phyloP scores from a whole-genome alignment of 1,140 invertebrate genomes.

The Apocrypta bakeri region DNA sequence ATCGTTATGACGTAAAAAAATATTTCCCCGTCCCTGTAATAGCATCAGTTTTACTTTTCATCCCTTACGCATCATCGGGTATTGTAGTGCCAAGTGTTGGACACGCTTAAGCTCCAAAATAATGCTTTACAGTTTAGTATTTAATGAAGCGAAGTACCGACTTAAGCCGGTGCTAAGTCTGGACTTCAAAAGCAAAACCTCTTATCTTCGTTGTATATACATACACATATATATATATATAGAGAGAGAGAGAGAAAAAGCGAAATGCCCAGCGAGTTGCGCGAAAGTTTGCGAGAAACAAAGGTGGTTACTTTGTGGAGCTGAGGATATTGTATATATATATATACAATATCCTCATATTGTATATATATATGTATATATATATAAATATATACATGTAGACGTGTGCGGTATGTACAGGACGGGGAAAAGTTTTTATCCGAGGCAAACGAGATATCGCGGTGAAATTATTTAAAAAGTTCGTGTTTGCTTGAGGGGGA shows the following conservation, averaged over 20 bases:
- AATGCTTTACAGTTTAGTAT: constrained; percentile 32
- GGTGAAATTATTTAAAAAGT: constrained; percentile 1
- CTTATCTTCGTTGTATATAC: constrained; percentile 55
- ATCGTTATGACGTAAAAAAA: no score
- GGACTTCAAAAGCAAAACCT: constrained; percentile 61
- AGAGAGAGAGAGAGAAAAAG: constrained; percentile 19
- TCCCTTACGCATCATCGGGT: background rate
- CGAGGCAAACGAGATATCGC: background rate
- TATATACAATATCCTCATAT: no score
- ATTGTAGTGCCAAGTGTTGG: background rate
- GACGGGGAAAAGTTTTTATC: constrained; percentile 7
- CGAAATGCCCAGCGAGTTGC: constrained; percentile 18
- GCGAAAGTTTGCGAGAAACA: constrained; percentile 32
- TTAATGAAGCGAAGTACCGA: constrained; percentile 43
- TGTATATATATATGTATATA: no score
- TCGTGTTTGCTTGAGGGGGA: no score
- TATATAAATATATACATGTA: background rate
- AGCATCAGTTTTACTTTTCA: background rate
- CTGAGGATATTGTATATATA: constrained; percentile 12
- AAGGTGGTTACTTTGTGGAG: constrained; percentile 50
- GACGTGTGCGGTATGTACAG: background rate
- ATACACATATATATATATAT: background rate
- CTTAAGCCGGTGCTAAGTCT: constrained; percentile 22
- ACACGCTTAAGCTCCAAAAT: constrained; percentile 2
- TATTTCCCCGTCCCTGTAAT: no score